A percentile compares a stretch with the other conserved stretches of the same genome.
Conservation (phyloP, 2,113 vertebrate genomes). For the Caracal caracal region DNA sequence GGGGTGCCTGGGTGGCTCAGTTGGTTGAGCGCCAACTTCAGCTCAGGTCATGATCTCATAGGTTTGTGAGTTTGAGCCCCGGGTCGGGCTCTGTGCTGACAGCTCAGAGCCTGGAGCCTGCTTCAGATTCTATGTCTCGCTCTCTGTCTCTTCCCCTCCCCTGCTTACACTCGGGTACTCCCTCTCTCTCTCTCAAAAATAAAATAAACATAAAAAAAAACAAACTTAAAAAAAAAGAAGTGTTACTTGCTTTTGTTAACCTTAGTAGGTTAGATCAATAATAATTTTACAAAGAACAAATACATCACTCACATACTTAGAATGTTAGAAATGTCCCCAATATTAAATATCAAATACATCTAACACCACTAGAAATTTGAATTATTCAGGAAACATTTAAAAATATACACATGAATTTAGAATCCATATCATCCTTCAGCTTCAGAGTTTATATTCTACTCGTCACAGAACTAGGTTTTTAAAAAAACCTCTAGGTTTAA, state of each 20-base stretch:
- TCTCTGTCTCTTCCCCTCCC: too few relatives aligned
- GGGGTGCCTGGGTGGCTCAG: too few relatives aligned
- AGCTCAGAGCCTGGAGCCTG: too few relatives aligned
- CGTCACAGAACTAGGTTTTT: slow-evolving; percentile 20
- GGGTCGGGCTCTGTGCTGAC: too few relatives aligned
- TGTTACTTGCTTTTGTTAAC: not conserved
- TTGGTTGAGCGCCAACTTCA: too few relatives aligned
- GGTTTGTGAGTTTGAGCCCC: too few relatives aligned
- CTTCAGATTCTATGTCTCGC: too few relatives aligned
- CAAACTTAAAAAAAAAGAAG: too few relatives aligned
- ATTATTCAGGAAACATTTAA: slow-evolving; percentile 20
- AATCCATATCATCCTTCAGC: not conserved
- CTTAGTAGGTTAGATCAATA: not conserved
- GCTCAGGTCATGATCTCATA: too few relatives aligned
- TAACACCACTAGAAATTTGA: not conserved
- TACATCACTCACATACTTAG: not conserved
- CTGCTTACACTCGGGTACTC: too few relatives aligned
- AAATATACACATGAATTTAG: not conserved
- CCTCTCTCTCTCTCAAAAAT: too few relatives aligned
- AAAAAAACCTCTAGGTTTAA: not conserved
- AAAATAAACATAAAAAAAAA: too few relatives aligned
- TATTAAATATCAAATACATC: slow-evolving; percentile 4
- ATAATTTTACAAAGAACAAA: slow-evolving; percentile 18
- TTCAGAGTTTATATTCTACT: not conserved
- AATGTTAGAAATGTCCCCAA: not conserved